phyloP scores from a whole-genome alignment of 1,140 invertebrate species.

The Ectropis grisescens region DNA sequence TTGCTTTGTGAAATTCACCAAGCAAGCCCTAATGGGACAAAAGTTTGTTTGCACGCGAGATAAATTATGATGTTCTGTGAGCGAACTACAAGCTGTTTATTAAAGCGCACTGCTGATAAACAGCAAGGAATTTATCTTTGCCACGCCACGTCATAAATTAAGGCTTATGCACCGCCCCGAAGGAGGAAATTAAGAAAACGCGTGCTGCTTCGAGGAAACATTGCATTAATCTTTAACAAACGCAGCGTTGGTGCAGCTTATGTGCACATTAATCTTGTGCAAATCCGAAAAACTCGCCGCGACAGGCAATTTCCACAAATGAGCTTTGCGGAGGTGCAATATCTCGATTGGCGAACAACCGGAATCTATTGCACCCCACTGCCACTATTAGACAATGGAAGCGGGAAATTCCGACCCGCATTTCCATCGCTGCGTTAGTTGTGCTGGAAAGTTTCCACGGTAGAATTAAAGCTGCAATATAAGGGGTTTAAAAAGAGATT shows the following conservation, averaged over 20 bases:
- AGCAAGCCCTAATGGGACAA: slow-evolving; percentile 41
- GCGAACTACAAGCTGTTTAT: slow-evolving; percentile 23
- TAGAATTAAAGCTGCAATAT: slow-evolving; percentile 41
- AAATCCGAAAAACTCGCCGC: slow-evolving; percentile 8
- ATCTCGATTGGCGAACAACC: slow-evolving; percentile 66
- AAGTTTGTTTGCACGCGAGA: slow-evolving; percentile 45
- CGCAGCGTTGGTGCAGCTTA: not conserved
- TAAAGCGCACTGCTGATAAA: slow-evolving; percentile 20
- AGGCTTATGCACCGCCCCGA: slow-evolving; percentile 19
- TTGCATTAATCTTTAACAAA: slow-evolving; percentile 17
- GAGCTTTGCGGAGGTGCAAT: slow-evolving; percentile 63
- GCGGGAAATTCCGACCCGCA: slow-evolving; percentile 23
- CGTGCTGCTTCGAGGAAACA: slow-evolving; percentile 16
- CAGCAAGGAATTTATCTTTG: slow-evolving; percentile 21
- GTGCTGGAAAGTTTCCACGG: slow-evolving; percentile 21
- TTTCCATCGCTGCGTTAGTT: slow-evolving; percentile 41
- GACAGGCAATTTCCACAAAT: slow-evolving; percentile 58
- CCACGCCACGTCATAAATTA: slow-evolving; percentile 24
- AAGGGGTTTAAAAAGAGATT: slow-evolving; percentile 23
- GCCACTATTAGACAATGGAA: slow-evolving; percentile 23
- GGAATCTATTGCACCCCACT: slow-evolving; percentile 39
- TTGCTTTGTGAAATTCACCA: slow-evolving; percentile 52
- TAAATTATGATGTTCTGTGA: slow-evolving; percentile 22
- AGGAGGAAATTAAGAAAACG: slow-evolving; percentile 27
- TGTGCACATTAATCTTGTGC: no score